phyloP scores from a whole-genome alignment of 2,113 vertebrate species.

The Gymnocephalus cernua region DNA sequence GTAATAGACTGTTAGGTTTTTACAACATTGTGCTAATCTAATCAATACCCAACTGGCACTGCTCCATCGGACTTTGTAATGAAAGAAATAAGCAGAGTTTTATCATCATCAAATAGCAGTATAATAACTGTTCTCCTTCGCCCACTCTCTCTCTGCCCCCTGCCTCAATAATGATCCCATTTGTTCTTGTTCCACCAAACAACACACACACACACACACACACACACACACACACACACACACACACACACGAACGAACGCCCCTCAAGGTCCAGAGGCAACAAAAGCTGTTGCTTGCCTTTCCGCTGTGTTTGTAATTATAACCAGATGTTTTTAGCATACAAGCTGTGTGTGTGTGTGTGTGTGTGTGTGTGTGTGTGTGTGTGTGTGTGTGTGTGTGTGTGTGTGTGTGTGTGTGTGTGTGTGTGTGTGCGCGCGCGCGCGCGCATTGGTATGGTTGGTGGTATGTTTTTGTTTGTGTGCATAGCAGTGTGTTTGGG shows the following conservation, averaged over 20 bases:
- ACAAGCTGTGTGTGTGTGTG: slow-evolving; percentile 61
- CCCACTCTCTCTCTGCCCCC: slow-evolving; percentile 73
- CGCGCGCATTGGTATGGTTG: slow-evolving; percentile 20
- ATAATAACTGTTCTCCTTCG: slow-evolving; percentile 61
- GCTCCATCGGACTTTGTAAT: slow-evolving; percentile 26
- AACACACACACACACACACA: slow-evolving; percentile 46
- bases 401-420: slow-evolving; percentile 40
- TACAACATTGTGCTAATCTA: slow-evolving; percentile 51
- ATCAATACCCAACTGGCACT: slow-evolving; percentile 50
- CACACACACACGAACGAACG: slow-evolving; percentile 51
- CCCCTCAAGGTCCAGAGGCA: slow-evolving; percentile 79
- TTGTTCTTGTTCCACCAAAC: slow-evolving; percentile 85
- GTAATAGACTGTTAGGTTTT: slow-evolving; percentile 51
- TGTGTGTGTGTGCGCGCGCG: slow-evolving; percentile 39
- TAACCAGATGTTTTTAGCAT: slow-evolving; percentile 88
- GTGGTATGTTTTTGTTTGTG: slow-evolving; percentile 65
- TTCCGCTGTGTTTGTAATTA: slow-evolving; percentile 85
- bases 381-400: slow-evolving; percentile 46
- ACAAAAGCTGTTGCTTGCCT: slow-evolving; percentile 85
- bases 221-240: slow-evolving; percentile 41
- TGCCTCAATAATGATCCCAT: slow-evolving; percentile 85
- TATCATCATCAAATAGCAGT: slow-evolving; percentile 56
- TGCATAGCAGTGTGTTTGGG: slow-evolving; percentile 58
- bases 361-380: slow-evolving; percentile 38
- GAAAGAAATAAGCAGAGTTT: slow-evolving; percentile 50